These are phyloP conservation scores for Mormyrus lacerda DNA, from an alignment of 2,113 vertebrate species.

Conservation along the genomic window DNA sequence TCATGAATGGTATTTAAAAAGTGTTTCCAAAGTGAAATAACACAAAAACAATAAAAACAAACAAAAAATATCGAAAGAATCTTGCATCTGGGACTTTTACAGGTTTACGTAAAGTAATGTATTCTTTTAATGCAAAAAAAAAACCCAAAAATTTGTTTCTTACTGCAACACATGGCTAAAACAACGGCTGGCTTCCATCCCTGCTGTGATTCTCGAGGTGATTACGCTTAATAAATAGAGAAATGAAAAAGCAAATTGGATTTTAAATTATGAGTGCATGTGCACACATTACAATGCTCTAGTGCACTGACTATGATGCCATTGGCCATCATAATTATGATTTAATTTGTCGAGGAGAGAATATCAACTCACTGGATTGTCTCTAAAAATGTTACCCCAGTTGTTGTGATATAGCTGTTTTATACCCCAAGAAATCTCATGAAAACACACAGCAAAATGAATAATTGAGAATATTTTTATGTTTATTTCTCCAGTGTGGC, in stretches of 20 bases:
- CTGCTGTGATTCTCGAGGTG: background rate
- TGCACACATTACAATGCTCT: background rate
- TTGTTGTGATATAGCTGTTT: background rate
- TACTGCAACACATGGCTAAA: background rate
- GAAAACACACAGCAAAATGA: background rate
- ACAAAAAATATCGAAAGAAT: background rate
- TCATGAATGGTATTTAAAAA: background rate
- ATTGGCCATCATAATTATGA: conserved; percentile 8
- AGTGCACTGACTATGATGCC: background rate
- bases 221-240: conserved; percentile 8
- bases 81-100: background rate
- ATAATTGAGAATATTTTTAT: background rate
- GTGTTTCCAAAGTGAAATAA: background rate
- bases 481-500: background rate
- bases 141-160: background rate
- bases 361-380: background rate
- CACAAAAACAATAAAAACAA: background rate
- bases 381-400: background rate
- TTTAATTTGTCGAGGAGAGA: background rate
- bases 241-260: conserved; percentile 15
- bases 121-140: background rate
- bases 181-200: background rate
- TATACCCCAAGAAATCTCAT: background rate
- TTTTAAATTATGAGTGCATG: background rate
- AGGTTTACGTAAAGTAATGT: background rate